phyloP scores from a whole-genome alignment of 53 echinoderm and acorn worm genomes.

The Apostichopus leukothele region DNA sequence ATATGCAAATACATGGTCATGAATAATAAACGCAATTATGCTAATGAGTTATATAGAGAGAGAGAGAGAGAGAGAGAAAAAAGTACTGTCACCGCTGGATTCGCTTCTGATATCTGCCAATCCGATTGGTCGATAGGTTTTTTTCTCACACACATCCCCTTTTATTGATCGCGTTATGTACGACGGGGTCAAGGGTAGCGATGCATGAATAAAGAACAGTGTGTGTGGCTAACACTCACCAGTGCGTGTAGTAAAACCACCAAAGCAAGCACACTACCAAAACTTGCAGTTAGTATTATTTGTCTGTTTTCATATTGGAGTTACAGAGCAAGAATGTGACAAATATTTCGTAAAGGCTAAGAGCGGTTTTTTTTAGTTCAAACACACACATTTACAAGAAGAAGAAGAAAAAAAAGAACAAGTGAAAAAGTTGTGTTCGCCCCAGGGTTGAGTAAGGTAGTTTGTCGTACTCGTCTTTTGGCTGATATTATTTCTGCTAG shows the following conservation, averaged over 20 bases:
- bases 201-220: constrained; percentile 17
- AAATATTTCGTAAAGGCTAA: too few species aligned
- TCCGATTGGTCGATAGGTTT: constrained; percentile 17
- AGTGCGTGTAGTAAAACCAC: background rate
- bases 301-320: too few species aligned
- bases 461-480: background rate
- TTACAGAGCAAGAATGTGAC: too few species aligned
- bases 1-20: background rate
- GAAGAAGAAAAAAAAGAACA: background rate
- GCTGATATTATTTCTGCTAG: background rate
- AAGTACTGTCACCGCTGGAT: constrained; percentile 15
- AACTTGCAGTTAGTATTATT: too few species aligned
- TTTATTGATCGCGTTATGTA: background rate
- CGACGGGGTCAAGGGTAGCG: constrained; percentile 37
- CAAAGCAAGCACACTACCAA: too few species aligned
- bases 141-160: background rate
- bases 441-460: constrained; percentile 8
- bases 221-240: constrained; percentile 27
- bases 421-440: constrained; percentile 16
- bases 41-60: background rate
- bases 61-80: background rate
- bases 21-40: constrained; percentile 34
- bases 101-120: background rate
- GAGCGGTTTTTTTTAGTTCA: too few species aligned
- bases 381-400: too few species aligned